phyloP scores from a whole-genome alignment of 2,888 invertebrate genomes.

The Gisinianus flammeolus region DNA sequence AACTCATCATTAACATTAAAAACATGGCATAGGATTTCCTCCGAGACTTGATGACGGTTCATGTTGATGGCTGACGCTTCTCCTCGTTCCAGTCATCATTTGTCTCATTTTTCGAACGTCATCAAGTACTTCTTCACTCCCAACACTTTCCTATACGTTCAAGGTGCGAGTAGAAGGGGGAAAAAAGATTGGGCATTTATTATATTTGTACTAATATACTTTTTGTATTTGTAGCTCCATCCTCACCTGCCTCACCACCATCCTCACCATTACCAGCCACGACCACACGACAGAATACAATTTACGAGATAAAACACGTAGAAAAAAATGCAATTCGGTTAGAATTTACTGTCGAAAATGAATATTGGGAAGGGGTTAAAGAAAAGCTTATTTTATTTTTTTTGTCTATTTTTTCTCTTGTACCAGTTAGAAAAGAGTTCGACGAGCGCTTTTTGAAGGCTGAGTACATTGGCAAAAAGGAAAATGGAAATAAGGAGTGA shows the following conservation, averaged over 20 bases:
- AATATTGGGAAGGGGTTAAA: too few relatives aligned
- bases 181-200: too few relatives aligned
- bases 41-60: constrained; percentile 28
- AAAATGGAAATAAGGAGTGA: not conserved
- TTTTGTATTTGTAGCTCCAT: not conserved
- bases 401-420: not conserved
- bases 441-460: too few relatives aligned
- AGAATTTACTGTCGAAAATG: too few relatives aligned
- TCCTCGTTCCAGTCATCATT: not conserved
- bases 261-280: too few relatives aligned
- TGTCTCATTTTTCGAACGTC: not conserved
- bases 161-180: too few relatives aligned
- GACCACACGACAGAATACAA: too few relatives aligned
- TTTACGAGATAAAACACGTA: too few relatives aligned
- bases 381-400: too few relatives aligned
- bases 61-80: constrained; percentile 27
- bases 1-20: constrained; percentile 35
- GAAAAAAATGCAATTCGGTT: too few relatives aligned
- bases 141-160: not conserved
- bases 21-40: constrained; percentile 31
- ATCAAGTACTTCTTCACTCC: not conserved
- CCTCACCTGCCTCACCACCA: not conserved
- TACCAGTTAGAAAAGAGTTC: too few relatives aligned
- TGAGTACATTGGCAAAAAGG: too few relatives aligned
- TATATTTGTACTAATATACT: constrained; percentile 3